Conservation (phyloP, 1,140 invertebrate genomes). For the Acromyrmex charruanus region DNA sequence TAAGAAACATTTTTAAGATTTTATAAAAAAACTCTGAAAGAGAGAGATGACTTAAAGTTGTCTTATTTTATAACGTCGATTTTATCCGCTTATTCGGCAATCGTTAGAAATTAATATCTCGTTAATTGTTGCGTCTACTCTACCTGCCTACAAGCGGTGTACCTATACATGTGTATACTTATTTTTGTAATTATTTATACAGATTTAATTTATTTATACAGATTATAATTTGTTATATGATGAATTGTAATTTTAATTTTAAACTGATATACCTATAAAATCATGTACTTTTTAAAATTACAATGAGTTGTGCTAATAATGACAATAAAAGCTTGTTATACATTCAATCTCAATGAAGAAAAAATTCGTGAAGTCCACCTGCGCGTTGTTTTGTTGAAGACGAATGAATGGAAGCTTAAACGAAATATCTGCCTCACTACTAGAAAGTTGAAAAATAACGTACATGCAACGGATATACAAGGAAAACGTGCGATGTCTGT, state of each 20-base stretch:
- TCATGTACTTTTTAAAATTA: neutral
- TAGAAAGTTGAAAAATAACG: slow-evolving; percentile 55
- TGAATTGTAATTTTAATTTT: neutral
- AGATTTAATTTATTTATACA: neutral
- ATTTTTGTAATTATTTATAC: neutral
- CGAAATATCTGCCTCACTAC: slow-evolving; percentile 20
- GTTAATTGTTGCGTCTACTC: no score
- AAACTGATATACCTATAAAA: neutral
- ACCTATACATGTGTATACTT: neutral
- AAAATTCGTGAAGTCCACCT: slow-evolving; percentile 4
- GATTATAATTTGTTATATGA: neutral
- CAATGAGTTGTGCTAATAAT: neutral
- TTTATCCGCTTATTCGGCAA: no score
- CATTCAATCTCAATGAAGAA: slow-evolving; percentile 13
- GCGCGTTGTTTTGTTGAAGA: slow-evolving; percentile 35
- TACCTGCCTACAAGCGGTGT: no score
- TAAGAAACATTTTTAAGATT: no score
- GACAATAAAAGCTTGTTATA: slow-evolving; percentile 3
- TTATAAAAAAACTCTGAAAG: no score
- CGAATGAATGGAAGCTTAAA: slow-evolving; percentile 37
- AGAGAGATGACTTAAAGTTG: no score
- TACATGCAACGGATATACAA: slow-evolving; percentile 32
- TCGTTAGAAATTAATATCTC: no score
- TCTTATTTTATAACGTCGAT: no score
- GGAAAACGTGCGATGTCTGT: neutral